phyloP scores from a whole-genome alignment of 2,797 vertebrate genomes.

The Sparus aurata region DNA sequence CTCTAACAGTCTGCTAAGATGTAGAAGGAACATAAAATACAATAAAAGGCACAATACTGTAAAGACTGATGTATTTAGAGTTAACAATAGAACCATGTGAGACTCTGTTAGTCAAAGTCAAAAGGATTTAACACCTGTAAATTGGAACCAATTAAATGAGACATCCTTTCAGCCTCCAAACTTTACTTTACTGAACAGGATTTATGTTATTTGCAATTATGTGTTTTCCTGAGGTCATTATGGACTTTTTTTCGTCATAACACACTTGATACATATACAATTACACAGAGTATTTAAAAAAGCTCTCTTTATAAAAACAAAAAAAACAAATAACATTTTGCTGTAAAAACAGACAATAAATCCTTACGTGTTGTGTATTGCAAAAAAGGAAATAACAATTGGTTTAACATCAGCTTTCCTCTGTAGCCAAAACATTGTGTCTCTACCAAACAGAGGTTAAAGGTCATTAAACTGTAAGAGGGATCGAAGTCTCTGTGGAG shows the following conservation, averaged over 20 bases:
- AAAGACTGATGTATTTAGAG: background rate
- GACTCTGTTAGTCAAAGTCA: background rate
- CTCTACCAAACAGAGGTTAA: constrained; percentile 16
- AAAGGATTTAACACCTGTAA: constrained; percentile 4
- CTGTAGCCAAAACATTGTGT: constrained; percentile 43
- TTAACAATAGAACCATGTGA: background rate
- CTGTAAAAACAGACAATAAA: background rate
- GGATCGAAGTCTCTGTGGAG: constrained; percentile 4
- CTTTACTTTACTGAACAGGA: background rate
- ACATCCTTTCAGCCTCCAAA: background rate
- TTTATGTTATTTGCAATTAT: background rate
- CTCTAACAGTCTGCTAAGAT: background rate
- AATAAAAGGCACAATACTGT: background rate
- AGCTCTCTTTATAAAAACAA: too few species aligned
- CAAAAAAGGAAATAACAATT: constrained; percentile 45
- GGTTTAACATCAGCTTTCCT: constrained; percentile 40
- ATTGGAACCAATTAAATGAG: constrained; percentile 4
- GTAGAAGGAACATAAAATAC: background rate
- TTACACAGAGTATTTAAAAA: too few species aligned
- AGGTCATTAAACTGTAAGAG: constrained; percentile 6
- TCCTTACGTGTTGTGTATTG: constrained; percentile 8
- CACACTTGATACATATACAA: too few species aligned
- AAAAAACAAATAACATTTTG: background rate
- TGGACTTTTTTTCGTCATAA: background rate
- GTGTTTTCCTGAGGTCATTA: constrained; percentile 5